Evolutionary conservation across 2,113 vertebrate species (phyloP).

Genomic region (Zosterops pallidus): DNA sequence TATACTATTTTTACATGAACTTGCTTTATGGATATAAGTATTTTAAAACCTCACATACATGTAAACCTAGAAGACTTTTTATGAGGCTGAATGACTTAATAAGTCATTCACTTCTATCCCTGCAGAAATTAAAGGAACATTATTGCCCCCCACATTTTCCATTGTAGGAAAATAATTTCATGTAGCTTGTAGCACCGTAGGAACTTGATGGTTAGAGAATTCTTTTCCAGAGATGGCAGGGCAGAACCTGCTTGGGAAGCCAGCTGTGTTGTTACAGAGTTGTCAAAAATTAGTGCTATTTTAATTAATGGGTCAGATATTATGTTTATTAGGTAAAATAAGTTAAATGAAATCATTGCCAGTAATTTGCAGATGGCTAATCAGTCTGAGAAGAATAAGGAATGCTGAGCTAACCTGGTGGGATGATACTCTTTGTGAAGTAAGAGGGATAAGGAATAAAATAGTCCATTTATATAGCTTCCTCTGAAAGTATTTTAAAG

Average conservation of each 20-base stretch:
- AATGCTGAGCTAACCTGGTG: not conserved
- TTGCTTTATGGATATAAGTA: not conserved
- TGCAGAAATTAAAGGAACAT: not conserved
- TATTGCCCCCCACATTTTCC: accelerated
- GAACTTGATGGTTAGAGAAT: not conserved
- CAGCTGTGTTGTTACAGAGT: not conserved
- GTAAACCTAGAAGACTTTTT: not conserved
- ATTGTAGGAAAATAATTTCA: not conserved
- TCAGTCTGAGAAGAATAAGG: not conserved
- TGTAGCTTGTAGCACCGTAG: not conserved
- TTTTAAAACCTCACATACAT: not conserved
- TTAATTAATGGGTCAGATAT: not conserved
- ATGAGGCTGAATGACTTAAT: not conserved
- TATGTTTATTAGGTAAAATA: not conserved
- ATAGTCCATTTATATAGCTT: not conserved
- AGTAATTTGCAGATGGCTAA: not conserved
- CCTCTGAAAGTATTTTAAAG: not conserved
- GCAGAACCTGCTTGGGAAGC: not conserved
- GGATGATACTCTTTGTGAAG: not conserved
- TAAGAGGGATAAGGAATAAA: not conserved
- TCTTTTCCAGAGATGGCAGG: not conserved
- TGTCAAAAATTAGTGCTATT: not conserved
- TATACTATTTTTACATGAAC: not conserved
- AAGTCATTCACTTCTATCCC: not conserved
- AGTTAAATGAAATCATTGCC: not conserved